Conservation (phyloP, 23 tunicate species). For the Styela clava region DNA sequence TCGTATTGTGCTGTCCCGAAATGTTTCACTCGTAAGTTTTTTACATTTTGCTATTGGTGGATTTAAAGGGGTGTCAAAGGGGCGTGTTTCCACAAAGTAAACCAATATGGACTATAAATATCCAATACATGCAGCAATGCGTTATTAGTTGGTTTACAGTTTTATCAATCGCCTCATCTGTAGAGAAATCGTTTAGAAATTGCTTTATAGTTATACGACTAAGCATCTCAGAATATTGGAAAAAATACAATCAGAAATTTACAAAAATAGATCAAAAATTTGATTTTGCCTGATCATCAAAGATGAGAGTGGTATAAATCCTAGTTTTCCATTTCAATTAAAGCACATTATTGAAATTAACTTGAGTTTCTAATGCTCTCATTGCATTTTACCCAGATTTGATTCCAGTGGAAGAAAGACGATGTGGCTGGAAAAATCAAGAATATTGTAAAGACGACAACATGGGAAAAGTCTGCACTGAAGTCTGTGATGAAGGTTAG, state of each 20-base stretch:
- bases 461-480: neutral
- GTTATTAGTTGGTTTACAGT: no score
- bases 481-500: conserved; percentile 11
- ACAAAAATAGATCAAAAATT: no score
- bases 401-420: neutral
- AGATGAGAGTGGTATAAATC: no score
- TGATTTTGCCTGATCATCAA: no score
- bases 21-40: conserved; percentile 18
- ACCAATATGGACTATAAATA: neutral
- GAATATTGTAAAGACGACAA: neutral
- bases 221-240: no score
- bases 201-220: no score
- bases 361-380: no score
- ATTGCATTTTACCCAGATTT: neutral
- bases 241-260: no score
- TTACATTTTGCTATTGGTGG: neutral
- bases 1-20: conserved; percentile 3
- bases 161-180: no score
- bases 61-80: neutral
- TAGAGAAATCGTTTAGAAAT: no score
- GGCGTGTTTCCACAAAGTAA: neutral
- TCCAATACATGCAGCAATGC: neutral
- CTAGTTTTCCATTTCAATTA: no score
- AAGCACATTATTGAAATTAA: no score
- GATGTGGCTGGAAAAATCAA: neutral